A percentile compares a stretch with the other conserved stretches of the same genome.
phyloP scores from a whole-genome alignment of 2,888 invertebrate species.

The Mystacides longicornis region DNA sequence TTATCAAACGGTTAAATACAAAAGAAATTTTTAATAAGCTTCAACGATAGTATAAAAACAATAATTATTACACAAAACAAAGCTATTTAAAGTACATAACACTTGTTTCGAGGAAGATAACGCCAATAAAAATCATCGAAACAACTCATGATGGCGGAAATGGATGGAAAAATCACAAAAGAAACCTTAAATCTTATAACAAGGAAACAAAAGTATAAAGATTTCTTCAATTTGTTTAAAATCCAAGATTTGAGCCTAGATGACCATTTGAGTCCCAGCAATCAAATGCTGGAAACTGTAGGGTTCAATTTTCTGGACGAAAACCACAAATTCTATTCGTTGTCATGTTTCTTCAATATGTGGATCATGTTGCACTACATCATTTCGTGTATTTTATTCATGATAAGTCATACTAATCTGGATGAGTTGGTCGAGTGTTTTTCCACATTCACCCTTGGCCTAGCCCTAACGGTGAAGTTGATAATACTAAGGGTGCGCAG shows the following conservation, averaged over 20 bases:
- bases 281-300: neutral
- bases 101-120: neutral
- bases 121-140: neutral
- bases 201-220: neutral
- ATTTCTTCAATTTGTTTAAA: slow-evolving; percentile 14
- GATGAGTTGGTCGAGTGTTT: slow-evolving; percentile 14
- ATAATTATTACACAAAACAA: no score
- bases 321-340: slow-evolving; percentile 4
- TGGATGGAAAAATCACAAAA: neutral
- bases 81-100: neutral
- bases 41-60: no score
- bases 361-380: neutral
- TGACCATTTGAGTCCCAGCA: slow-evolving; percentile 13
- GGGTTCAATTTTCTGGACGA: slow-evolving; percentile 7
- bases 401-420: slow-evolving; percentile 11
- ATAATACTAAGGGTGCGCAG: neutral
- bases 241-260: slow-evolving; percentile 15
- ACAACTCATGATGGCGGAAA: neutral
- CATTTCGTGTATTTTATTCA: slow-evolving; percentile 13
- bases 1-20: no score
- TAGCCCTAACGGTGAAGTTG: slow-evolving; percentile 7
- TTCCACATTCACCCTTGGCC: slow-evolving; percentile 9
- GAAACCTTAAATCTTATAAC: neutral
- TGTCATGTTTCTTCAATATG: neutral
- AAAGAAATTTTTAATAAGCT: no score